Evolutionary conservation across 2,888 invertebrate species (phyloP), one percentile per base, ranked within the genome.

Genomic region (Leucozona laternaria): DNA sequence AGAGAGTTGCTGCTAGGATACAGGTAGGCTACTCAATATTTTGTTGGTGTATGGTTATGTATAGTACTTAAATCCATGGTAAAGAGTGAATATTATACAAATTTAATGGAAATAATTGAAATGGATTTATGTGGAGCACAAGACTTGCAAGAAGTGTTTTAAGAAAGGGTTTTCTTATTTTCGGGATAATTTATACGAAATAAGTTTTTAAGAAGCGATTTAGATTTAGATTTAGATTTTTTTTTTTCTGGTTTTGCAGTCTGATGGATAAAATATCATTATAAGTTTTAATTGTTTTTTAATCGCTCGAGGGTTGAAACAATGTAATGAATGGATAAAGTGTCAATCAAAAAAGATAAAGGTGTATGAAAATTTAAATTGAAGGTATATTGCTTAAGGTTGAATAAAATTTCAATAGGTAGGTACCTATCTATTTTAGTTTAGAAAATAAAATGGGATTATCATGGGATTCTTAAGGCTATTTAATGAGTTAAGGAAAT

Each of bases 1-100:
- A 94, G 88, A 92, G 94, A 89, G 94, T 94, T 89, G 94, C 94
- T 88, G 93, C 94, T 90, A 93, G 94, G 90, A 93, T 93, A 91
- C 94, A 94, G 94, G 94, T 94, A 94, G 88, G 77, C 25, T 55
- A 53, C 10, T 53, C 15, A 7, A n/a, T 20, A 7, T 50, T 28
- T 64, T 17, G 43, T 45, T 55, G 2, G 22, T 31, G 25, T 34
- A 2, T 55, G 7, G 2, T 28, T n/a, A 20, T 11, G 11, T 4
- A 28, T 10, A n/a, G 1, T 58, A 34, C 22, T 22, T 50, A 50
- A 50, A 22, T 50, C 22, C 50, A 20, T 37, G 58, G 3, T 20
- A 58, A 34, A 34, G 34, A 20, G 57, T 58, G 34, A 58, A 34
- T 34, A n/a, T n/a, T n/a, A n/a, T n/a, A n/a, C 2, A 20, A 28